Evolutionary conservation across 2,888 invertebrate species (phyloP).

Genomic region (Conomelus anceps): DNA sequence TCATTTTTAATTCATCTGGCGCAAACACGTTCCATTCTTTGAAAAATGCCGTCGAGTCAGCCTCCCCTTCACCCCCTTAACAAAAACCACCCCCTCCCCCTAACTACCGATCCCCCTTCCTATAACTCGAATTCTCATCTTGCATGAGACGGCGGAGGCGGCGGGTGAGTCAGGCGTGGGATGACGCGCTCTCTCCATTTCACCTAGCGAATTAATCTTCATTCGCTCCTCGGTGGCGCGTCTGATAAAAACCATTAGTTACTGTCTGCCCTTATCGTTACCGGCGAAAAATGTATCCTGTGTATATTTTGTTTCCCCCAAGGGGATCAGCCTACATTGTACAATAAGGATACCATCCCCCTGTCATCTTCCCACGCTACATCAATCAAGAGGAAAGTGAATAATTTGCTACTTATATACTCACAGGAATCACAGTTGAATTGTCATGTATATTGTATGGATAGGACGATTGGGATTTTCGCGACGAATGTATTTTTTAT

Average conservation of each 20-base stretch:
- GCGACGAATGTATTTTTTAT: too few species aligned
- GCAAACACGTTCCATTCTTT: neutral
- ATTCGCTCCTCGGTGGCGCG: neutral
- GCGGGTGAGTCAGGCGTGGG: too few species aligned
- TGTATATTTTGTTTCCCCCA: neutral
- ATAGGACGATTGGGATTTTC: too few species aligned
- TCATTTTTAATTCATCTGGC: neutral
- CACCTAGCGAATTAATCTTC: neutral
- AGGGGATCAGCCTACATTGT: neutral
- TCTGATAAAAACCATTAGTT: constrained; percentile 11
- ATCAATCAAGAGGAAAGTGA: neutral
- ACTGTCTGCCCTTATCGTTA: neutral
- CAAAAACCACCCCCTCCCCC: too few species aligned
- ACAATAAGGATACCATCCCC: neutral
- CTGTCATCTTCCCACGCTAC: neutral
- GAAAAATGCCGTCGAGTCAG: neutral
- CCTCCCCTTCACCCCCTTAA: too few species aligned
- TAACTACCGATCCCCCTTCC: neutral
- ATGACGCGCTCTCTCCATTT: neutral
- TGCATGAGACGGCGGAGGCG: neutral
- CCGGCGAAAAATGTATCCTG: neutral
- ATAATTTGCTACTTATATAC: neutral
- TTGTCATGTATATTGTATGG: too few species aligned
- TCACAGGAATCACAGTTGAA: neutral
- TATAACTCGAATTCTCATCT: neutral